phyloP scores from a whole-genome alignment of 2,888 invertebrate genomes.

The Cheilosia soror region DNA sequence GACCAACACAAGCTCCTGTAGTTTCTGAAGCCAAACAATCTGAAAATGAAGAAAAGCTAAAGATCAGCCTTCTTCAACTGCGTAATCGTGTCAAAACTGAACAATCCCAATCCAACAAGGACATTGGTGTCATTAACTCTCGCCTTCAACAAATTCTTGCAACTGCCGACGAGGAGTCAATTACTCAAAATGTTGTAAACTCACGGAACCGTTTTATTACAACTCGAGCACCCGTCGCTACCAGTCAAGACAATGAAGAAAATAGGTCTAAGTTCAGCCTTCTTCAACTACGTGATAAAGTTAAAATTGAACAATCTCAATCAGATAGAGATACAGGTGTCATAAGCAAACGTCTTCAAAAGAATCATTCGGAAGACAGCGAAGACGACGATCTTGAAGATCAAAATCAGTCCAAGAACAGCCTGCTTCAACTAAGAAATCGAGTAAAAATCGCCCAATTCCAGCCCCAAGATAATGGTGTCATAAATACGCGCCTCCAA shows the following conservation, averaged over 20 bases:
- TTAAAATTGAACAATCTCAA: constrained; percentile 76
- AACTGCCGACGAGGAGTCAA: neutral
- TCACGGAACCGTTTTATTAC: too few relatives aligned
- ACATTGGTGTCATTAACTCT: constrained; percentile 72
- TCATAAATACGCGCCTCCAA: constrained; percentile 77
- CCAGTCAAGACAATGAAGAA: neutral
- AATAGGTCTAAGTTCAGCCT: constrained; percentile 69
- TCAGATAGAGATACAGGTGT: constrained; percentile 67
- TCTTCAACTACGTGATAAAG: constrained; percentile 77
- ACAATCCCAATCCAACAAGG: constrained; percentile 72
- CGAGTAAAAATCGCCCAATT: constrained; percentile 77
- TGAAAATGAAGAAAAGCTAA: constrained; percentile 29
- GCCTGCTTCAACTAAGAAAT: constrained; percentile 77
- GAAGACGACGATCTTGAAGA: neutral
- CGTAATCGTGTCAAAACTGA: constrained; percentile 77
- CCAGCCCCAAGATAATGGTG: constrained; percentile 69
- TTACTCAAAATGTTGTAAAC: neutral
- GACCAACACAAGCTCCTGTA: constrained; percentile 19
- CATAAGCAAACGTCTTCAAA: constrained; percentile 45
- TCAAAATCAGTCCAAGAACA: constrained; percentile 47
- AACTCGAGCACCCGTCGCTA: neutral
- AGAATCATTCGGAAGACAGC: neutral
- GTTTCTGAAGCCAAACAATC: neutral
- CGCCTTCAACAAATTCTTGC: constrained; percentile 76
- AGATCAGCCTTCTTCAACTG: constrained; percentile 76